Evolutionary conservation across 2,797 vertebrate genomes (phyloP), one percentile per base, ranked within the genome.

Genomic region (Knipowitschia caucasica): DNA sequence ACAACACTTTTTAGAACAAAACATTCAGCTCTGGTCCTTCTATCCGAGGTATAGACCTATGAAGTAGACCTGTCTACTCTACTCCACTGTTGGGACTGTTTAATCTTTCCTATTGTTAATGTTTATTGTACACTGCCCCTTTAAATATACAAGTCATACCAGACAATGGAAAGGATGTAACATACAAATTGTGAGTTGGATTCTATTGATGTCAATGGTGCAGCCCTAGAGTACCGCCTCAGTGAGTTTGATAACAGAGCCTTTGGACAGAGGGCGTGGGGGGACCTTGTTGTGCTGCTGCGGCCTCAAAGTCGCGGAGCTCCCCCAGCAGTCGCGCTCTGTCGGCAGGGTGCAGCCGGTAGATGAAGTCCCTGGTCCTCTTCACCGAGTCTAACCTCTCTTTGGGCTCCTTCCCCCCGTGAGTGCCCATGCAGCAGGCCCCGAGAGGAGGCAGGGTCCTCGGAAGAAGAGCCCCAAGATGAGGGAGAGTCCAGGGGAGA

Each of bases 311-410:
- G 69, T 85, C 89, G 80, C 93, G 92, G 59, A 94, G 89, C 81
- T 94, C 92, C 69, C 81, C 74, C 56, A 94, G 91, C 59, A 94
- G 78, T 72, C 91, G 92, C 73, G 77, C 91, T 59, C 93, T 81
- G 72, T 93, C 92, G 21, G 78, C 83, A 67, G 92, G 83, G 66
- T 93, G 91, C 12, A 94, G 88, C 70, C 91, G 90, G 77, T 93
- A 93, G 79, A 94, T 92, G 77, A 94, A 94, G 69, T 94, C 93
- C 12, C 88, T 90, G 64, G 92, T 91, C 50, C 91, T 91, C 62
- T 90, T 88, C 3, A 88, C 74, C 17, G 92, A 92, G 77, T 91
- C 92, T 43, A 94, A 75, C 20, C 89, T 84, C 73, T 93, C 93
- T 45, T 91, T 83, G 21, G 91, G 89, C 64, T 94, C 92, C 39